phyloP scores from a whole-genome alignment of 2,888 invertebrate genomes.

The Chaetoderma sp. region DNA sequence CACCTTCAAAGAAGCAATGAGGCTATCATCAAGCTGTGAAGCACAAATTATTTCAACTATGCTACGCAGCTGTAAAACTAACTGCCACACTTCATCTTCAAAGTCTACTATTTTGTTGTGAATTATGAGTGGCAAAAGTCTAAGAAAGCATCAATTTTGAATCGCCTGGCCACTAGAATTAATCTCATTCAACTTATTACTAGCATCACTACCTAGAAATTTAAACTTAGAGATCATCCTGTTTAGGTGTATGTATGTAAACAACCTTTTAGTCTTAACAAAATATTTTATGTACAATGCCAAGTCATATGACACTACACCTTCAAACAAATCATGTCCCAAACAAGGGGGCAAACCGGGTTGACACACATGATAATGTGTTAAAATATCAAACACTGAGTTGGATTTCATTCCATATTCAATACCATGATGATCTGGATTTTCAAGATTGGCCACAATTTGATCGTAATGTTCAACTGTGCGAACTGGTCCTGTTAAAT shows the following conservation, averaged over 20 bases:
- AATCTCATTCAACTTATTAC: too few species aligned
- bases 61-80: neutral
- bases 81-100: neutral
- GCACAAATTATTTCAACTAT: neutral
- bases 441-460: too few species aligned
- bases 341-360: neutral
- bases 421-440: neutral
- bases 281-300: slow-evolving; percentile 4
- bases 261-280: neutral
- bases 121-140: neutral
- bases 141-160: slow-evolving; percentile 2
- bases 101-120: neutral
- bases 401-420: slow-evolving; percentile 8
- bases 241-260: too few species aligned
- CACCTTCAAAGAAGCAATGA: slow-evolving; percentile 1
- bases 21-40: neutral
- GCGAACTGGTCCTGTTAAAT: too few species aligned
- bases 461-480: too few species aligned
- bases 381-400: neutral
- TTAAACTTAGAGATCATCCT: too few species aligned
- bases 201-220: too few species aligned
- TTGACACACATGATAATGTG: slow-evolving; percentile 4
- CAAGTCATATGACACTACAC: neutral
- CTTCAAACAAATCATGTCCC: slow-evolving; percentile 7
- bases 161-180: slow-evolving; percentile 1